These are phyloP conservation scores for Heliconius cydno DNA, from an alignment of 2,888 invertebrate genomes.

Conservation along the genomic window DNA sequence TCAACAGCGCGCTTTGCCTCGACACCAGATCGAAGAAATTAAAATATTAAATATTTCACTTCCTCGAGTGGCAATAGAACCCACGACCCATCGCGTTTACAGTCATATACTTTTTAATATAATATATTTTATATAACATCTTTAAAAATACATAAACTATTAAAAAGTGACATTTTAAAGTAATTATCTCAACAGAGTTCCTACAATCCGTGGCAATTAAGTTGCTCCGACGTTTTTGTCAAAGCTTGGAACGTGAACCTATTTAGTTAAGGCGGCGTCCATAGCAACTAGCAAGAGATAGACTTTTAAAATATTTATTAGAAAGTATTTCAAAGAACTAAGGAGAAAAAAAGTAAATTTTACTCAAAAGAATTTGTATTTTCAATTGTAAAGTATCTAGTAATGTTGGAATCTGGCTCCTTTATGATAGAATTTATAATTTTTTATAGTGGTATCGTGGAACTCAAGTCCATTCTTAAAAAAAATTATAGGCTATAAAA, in stretches of 20 bases:
- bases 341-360: background rate
- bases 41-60: no score
- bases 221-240: constrained; percentile 24
- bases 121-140: background rate
- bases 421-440: background rate
- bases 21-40: no score
- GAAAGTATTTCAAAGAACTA: constrained; percentile 5
- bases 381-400: background rate
- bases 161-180: constrained; percentile 11
- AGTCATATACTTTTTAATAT: no score
- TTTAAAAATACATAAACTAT: background rate
- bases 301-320: constrained; percentile 13
- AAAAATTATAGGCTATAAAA: background rate
- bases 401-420: background rate
- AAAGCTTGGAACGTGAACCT: constrained; percentile 28
- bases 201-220: constrained; percentile 30
- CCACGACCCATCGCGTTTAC: no score
- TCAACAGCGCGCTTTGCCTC: no score
- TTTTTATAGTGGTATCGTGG: background rate
- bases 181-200: constrained; percentile 10
- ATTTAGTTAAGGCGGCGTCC: constrained; percentile 8
- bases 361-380: background rate
- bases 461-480: background rate
- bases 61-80: no score
- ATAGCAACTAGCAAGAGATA: constrained; percentile 9